Evolutionary conservation across 2,797 vertebrate genomes (phyloP), one percentile per base, ranked within the genome.

Genomic region (Babyrousa celebensis): DNA sequence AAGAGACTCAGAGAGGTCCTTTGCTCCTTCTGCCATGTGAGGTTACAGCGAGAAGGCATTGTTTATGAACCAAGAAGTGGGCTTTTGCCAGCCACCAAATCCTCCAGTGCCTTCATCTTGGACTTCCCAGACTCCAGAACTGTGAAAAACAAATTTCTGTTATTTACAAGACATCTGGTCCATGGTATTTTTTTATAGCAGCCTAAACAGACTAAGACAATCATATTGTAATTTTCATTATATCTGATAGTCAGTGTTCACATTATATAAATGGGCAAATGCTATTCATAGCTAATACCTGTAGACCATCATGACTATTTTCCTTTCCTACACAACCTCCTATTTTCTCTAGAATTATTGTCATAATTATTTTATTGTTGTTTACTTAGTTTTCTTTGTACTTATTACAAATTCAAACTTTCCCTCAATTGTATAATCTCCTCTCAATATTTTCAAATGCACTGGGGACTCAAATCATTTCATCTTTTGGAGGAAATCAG

Each of bases 401-500:
- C 43, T 94, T 84, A 21, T 17, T 84, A 62, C 54, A 63, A 74
- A 89, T 85, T 68, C 29, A 83, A 68, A 52, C 23, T 87, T 60
- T 56, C 25, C 15, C 17, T 72, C 32, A 86, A 5, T 8, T 48
- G 40, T 79, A 1, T 62, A 89, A 17, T 54, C 21, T 29, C 2
- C 78, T 79, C 89, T 68, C 12, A 63, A 3, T 29, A 58, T 48
- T 32, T 70, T 67, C 43, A 27, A 27, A 62, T n/a, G 2, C 27
- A 43, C 12, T n/a, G 54, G 25, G 25, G 5, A 72, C 72, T 67
- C 60, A 27, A 54, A 63, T 1, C 27, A 17, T 14, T 77, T 91
- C 17, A 7, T 72, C 54, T 58, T 85, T 12, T 52, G 12, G 20
- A 3, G 32, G 29, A 60, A 68, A 62, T 21, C 27, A 18, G 27